Conservation (phyloP, 2,797 vertebrate genomes). For the Atherinosoma microstoma region DNA sequence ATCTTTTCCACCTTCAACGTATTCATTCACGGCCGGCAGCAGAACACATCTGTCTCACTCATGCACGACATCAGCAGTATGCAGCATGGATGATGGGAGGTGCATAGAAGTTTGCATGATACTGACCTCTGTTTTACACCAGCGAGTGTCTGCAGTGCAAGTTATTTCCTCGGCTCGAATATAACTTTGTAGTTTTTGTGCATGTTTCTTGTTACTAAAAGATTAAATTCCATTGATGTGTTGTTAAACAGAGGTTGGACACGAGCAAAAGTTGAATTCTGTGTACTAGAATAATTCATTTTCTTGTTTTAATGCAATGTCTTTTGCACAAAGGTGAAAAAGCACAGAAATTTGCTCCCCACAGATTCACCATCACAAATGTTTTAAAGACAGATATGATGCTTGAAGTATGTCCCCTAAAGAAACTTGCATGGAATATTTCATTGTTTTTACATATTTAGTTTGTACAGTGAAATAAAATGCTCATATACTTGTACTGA, state of each 20-base stretch:
- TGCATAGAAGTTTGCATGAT: background rate
- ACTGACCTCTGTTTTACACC: background rate
- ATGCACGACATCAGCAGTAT: background rate
- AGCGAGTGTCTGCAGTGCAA: background rate
- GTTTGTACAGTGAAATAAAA: constrained; percentile 15
- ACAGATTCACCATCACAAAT: background rate
- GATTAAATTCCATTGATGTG: background rate
- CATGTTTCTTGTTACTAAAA: background rate
- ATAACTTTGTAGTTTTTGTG: background rate
- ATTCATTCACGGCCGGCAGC: background rate
- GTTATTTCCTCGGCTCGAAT: background rate
- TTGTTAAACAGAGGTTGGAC: too few species aligned
- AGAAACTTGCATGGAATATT: too few species aligned
- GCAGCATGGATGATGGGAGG: background rate
- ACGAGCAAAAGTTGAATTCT: background rate
- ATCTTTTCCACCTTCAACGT: constrained; percentile 19
- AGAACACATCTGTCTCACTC: constrained; percentile 5
- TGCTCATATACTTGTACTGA: background rate
- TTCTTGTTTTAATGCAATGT: background rate
- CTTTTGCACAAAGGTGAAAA: too few species aligned
- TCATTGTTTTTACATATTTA: too few species aligned
- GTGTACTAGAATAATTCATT: background rate
- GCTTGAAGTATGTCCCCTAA: too few species aligned
- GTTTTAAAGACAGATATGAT: too few species aligned
- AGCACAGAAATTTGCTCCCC: too few species aligned